Percentiles rank a stretch among this genome's conserved stretches.
These are phyloP conservation scores for Caerostris darwini DNA, from an alignment of 1,140 invertebrate genomes.

Conservation along the genomic window DNA sequence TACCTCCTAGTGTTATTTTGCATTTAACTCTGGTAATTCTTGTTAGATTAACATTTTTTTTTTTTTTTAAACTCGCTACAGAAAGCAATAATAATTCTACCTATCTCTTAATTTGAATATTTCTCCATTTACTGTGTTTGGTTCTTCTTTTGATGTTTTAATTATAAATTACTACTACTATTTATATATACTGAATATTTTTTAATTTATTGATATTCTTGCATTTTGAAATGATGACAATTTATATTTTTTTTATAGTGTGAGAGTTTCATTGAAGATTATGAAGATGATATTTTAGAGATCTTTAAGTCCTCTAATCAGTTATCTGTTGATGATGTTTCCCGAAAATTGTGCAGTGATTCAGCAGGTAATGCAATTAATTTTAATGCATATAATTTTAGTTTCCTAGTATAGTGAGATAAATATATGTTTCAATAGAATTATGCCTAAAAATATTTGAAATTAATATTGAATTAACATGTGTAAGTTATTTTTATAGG, in stretches of 20 bases:
- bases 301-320: conserved; percentile 50
- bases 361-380: conserved; percentile 27
- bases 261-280: conserved; percentile 69
- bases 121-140: too few species aligned
- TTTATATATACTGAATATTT: background rate
- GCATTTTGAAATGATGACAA: background rate
- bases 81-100: too few species aligned
- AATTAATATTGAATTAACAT: too few species aligned
- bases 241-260: conserved; percentile 37
- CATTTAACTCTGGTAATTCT: too few species aligned
- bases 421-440: too few species aligned
- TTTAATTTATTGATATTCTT: background rate
- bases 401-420: too few species aligned
- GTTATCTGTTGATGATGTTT: background rate
- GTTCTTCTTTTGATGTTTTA: background rate
- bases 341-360: conserved; percentile 43
- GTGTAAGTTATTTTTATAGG: too few species aligned
- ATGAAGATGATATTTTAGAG: conserved; percentile 60
- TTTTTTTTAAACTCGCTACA: too few species aligned
- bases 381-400: background rate
- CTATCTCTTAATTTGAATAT: too few species aligned
- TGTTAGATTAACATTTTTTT: too few species aligned
- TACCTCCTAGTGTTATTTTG: too few species aligned
- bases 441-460: too few species aligned
- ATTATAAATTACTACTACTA: background rate